Evolutionary conservation across 2,888 invertebrate genomes (phyloP).

Genomic region (Mimachlamys varia): DNA sequence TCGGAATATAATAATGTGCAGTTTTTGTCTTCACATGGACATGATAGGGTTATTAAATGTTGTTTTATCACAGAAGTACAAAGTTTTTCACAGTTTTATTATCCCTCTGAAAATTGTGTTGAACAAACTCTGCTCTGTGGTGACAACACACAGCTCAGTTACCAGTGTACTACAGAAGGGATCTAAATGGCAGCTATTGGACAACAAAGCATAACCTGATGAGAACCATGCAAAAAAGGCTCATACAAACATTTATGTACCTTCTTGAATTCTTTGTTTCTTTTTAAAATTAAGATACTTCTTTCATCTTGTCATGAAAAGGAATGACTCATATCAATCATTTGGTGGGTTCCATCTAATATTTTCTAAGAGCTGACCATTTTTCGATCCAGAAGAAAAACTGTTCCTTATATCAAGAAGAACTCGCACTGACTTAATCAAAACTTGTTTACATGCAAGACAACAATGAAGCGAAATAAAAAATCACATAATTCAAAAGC

Average conservation of each 20-base stretch:
- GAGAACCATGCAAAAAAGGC: slow-evolving; percentile 21
- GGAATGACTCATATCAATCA: too few relatives aligned
- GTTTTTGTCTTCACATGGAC: too few relatives aligned
- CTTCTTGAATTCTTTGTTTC: background rate
- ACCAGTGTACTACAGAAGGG: background rate
- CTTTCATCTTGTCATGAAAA: too few relatives aligned
- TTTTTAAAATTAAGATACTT: too few relatives aligned
- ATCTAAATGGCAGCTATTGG: background rate
- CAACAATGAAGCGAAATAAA: background rate
- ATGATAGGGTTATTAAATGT: too few relatives aligned
- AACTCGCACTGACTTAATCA: background rate
- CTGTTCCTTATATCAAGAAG: background rate
- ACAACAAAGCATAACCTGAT: background rate
- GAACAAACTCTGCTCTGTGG: background rate
- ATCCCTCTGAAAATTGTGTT: background rate
- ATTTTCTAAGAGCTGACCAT: too few relatives aligned
- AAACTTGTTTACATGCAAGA: background rate
- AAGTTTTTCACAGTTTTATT: too few relatives aligned
- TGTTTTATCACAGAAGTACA: too few relatives aligned
- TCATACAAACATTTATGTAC: background rate
- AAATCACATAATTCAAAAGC: slow-evolving; percentile 34
- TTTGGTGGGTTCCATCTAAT: too few relatives aligned
- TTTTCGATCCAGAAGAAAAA: too few relatives aligned
- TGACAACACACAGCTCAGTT: background rate
- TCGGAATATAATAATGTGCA: too few relatives aligned